Evolutionary conservation across 2,797 vertebrate genomes (phyloP).

Genomic region (Microctenopoma steveboyesi): DNA sequence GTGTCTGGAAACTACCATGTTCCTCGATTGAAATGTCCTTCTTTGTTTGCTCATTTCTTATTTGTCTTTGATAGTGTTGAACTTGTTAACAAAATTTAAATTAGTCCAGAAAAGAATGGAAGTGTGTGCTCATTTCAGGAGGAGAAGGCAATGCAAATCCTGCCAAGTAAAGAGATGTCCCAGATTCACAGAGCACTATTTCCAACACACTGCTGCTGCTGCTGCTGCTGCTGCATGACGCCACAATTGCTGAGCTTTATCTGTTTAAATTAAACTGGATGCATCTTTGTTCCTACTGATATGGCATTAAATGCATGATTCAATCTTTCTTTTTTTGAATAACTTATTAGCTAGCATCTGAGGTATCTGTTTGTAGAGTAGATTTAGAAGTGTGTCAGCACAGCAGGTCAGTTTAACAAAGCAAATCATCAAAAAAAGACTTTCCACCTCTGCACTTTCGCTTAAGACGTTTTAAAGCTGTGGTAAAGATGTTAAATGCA

Average conservation of each 20-base stretch:
- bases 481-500: neutral
- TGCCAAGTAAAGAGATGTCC: slow-evolving; percentile 73
- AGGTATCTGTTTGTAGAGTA: neutral
- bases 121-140: slow-evolving; percentile 55
- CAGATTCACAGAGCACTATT: slow-evolving; percentile 64
- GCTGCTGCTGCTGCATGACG: slow-evolving; percentile 36
- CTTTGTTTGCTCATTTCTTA: slow-evolving; percentile 40
- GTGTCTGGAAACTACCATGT: slow-evolving; percentile 59
- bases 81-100: slow-evolving; percentile 54
- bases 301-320: slow-evolving; percentile 8
- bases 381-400: neutral
- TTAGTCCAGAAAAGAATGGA: slow-evolving; percentile 57
- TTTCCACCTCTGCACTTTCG: neutral
- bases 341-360: no score
- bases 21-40: slow-evolving; percentile 29
- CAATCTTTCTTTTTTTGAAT: neutral
- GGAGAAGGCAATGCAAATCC: slow-evolving; percentile 54
- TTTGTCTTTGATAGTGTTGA: neutral
- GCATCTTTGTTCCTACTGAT: neutral
- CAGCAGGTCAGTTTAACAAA: neutral
- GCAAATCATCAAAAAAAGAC: neutral
- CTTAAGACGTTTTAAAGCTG: neutral
- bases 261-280: slow-evolving; percentile 22
- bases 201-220: slow-evolving; percentile 36
- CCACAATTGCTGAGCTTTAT: slow-evolving; percentile 35